Evolutionary conservation across 2,113 vertebrate genomes (phyloP), one percentile per base, ranked within the genome.

Genomic region (Lonchura striata): DNA sequence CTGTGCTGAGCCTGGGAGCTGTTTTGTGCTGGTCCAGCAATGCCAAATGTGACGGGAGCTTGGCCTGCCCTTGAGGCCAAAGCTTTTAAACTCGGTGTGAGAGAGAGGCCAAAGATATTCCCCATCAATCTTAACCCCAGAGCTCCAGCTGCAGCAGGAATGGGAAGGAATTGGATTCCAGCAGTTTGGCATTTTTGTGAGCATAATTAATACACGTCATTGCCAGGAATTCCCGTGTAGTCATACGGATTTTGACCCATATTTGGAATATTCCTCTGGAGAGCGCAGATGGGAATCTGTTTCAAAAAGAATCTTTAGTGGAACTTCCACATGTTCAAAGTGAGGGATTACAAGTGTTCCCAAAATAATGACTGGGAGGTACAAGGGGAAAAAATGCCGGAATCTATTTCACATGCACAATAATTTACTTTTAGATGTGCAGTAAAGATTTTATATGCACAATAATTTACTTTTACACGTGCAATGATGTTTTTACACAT

Each of bases 381-480:
- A 64, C 83, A 82, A 88, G 75, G 59, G 35, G 52, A 18, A 52
- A 64, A 85, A 24, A 80, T 4, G 47, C 81, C 72, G 39, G 85
- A 80, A 92, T 96, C 92, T 90, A 94, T 96, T 86, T 95, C 96
- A 81, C 88, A 47, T 64, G 81, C 81, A 85, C 80, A 95, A 74
- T 97, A 97, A 96, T 97, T 97, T 97, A 95, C 88, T 97, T 97
- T 97, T 95, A 97, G 92, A 82, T 96, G 82, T 70, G 93, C 96
- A 95, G 94, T 97, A 95, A 97, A 97, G 94, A 72, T 97, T 97
- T 97, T 97, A 97, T 95, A 95, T n/a, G 86, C 74, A 82, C 85
- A 86, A 54, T 97, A 96, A 97, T 96, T 97, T 97, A 96, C 94
- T 92, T 96, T 97, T 96, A 97, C 91, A 89, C 1, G 61, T 80